Conservation (phyloP, 2,888 invertebrate genomes). For the Tanytarsus gracilentus region DNA sequence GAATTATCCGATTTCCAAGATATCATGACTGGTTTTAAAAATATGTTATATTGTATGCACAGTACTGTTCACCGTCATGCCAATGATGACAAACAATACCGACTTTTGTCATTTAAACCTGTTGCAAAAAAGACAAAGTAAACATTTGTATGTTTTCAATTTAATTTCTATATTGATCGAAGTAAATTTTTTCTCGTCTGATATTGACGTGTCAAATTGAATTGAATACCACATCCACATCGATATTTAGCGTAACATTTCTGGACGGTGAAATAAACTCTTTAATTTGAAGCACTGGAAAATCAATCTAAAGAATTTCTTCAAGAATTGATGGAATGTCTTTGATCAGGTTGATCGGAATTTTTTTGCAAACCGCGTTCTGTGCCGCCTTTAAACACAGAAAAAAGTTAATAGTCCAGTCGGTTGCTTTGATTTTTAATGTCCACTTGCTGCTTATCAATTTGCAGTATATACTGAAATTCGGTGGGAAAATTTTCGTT, state of each 20-base stretch:
- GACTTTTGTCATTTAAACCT: no score
- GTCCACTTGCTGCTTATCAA: background rate
- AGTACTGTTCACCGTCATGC: no score
- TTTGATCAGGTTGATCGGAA: conserved; percentile 27
- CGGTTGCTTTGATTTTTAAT: background rate
- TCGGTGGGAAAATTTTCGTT: conserved; percentile 27
- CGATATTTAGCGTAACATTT: conserved; percentile 8
- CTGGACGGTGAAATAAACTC: conserved; percentile 12
- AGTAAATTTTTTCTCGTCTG: no score
- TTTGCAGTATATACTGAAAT: background rate
- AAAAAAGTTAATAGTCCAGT: background rate
- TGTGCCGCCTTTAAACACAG: conserved; percentile 14
- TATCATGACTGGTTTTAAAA: no score
- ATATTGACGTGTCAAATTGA: no score
- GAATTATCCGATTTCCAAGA: no score
- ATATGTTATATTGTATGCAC: no score
- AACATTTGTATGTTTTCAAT: no score
- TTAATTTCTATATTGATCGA: no score
- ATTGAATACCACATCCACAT: background rate
- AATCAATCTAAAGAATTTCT: conserved; percentile 28
- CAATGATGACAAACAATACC: no score
- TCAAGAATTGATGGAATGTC: conserved; percentile 21
- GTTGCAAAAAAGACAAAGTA: no score
- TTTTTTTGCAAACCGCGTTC: background rate
- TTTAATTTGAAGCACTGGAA: conserved; percentile 28